Conservation (phyloP, 2,888 invertebrate genomes). For the Octonoba sinensis region DNA sequence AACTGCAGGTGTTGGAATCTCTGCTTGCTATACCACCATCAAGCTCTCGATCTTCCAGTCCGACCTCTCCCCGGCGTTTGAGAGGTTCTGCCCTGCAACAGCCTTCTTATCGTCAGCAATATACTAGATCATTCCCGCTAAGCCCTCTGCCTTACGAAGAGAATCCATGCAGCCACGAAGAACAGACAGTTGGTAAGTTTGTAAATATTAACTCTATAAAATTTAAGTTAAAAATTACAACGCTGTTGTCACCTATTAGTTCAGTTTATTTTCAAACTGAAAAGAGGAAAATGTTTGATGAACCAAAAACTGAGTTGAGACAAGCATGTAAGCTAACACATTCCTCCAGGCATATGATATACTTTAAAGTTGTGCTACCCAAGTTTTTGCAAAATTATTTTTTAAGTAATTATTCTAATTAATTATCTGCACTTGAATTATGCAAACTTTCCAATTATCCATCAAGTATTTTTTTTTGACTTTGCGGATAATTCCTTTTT, state of each 20-base stretch:
- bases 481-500: no score
- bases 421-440: no score
- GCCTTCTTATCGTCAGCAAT: conserved; percentile 1
- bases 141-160: neutral
- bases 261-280: neutral
- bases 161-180: no score
- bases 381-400: no score
- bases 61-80: conserved; percentile 71
- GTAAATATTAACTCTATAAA: neutral
- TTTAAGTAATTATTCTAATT: no score
- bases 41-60: conserved; percentile 82
- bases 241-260: neutral
- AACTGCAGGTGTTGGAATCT: conserved; percentile 86
- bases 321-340: no score
- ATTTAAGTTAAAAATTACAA: neutral
- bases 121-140: neutral
- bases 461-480: no score
- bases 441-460: no score
- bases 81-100: conserved; percentile 11
- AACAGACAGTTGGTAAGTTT: neutral
- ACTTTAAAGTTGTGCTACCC: no score
- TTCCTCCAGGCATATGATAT: no score
- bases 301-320: no score
- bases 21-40: conserved; percentile 89
- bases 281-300: neutral